phyloP scores from a whole-genome alignment of 2,888 invertebrate species.

The Lobophora halterata region DNA sequence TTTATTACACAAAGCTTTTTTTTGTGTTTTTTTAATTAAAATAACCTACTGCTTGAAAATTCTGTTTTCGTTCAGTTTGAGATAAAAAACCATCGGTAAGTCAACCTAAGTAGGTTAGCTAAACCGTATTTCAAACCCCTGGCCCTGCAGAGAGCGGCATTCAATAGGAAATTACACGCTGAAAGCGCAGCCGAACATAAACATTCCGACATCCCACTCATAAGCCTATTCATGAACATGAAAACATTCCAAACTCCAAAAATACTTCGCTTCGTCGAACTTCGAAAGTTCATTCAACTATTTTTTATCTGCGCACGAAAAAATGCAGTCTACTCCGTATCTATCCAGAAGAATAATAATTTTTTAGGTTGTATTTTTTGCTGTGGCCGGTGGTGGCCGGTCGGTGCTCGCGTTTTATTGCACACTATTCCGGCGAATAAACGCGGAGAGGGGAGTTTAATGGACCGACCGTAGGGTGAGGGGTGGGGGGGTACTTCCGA shows the following conservation, averaged over 20 bases:
- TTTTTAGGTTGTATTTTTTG: constrained; percentile 70
- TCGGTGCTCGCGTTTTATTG: constrained; percentile 71
- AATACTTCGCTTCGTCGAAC: constrained; percentile 36
- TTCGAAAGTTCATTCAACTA: constrained; percentile 29
- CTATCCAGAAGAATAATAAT: constrained; percentile 63
- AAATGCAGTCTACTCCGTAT: constrained; percentile 34
- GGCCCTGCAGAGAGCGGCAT: constrained; percentile 2
- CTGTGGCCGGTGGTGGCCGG: constrained; percentile 63
- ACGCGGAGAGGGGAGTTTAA: constrained; percentile 64
- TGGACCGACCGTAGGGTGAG: constrained; percentile 51
- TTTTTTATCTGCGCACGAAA: constrained; percentile 31
- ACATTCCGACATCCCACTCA: no score
- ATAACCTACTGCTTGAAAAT: no score
- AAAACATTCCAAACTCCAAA: constrained; percentile 44
- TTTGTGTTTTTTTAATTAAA: no score
- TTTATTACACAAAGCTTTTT: no score
- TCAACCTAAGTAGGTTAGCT: constrained; percentile 5
- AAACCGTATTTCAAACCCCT: constrained; percentile 1
- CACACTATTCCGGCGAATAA: constrained; percentile 76
- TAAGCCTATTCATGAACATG: constrained; percentile 35
- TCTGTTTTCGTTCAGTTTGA: no score
- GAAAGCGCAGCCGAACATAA: constrained; percentile 30
- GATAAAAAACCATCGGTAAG: no score
- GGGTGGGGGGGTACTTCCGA: constrained; percentile 24
- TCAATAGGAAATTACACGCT: constrained; percentile 10